phyloP scores from a whole-genome alignment of 2,888 invertebrate species.

The Diarsia dahlii region DNA sequence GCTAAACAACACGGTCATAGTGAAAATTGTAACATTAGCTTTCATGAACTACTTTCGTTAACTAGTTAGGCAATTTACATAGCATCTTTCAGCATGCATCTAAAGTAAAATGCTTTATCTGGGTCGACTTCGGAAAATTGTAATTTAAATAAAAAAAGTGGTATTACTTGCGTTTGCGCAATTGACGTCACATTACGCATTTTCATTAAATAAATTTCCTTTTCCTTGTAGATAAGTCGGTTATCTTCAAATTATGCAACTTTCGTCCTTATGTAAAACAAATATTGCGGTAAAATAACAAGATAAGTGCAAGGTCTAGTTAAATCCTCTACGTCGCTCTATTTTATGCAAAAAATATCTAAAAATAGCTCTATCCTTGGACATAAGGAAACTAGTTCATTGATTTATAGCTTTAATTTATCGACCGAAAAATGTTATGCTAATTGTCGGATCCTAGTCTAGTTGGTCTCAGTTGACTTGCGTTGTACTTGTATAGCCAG shows the following conservation, averaged over 20 bases:
- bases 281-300: slow-evolving; percentile 43
- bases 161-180: slow-evolving; percentile 16
- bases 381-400: slow-evolving; percentile 19
- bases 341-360: slow-evolving; percentile 27
- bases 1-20: slow-evolving; percentile 21
- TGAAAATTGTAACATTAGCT: slow-evolving; percentile 18
- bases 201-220: slow-evolving; percentile 36
- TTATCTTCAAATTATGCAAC: slow-evolving; percentile 48
- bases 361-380: slow-evolving; percentile 51
- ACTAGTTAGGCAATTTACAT: neutral
- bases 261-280: slow-evolving; percentile 30
- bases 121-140: neutral
- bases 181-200: slow-evolving; percentile 26
- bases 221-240: slow-evolving; percentile 33
- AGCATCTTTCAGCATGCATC: too few species aligned
- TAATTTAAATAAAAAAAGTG: neutral
- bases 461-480: slow-evolving; percentile 60
- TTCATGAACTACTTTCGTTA: slow-evolving; percentile 21
- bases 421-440: slow-evolving; percentile 63
- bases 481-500: slow-evolving; percentile 46
- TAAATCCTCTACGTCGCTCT: slow-evolving; percentile 20
- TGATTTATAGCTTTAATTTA: slow-evolving; percentile 49
- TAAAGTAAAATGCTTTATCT: neutral
- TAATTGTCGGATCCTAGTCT: slow-evolving; percentile 48
- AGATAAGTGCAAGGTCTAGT: slow-evolving; percentile 50